Base-by-base conservation (phyloP, 2,888 invertebrate genomes). In the Morpho achilles region DNA sequence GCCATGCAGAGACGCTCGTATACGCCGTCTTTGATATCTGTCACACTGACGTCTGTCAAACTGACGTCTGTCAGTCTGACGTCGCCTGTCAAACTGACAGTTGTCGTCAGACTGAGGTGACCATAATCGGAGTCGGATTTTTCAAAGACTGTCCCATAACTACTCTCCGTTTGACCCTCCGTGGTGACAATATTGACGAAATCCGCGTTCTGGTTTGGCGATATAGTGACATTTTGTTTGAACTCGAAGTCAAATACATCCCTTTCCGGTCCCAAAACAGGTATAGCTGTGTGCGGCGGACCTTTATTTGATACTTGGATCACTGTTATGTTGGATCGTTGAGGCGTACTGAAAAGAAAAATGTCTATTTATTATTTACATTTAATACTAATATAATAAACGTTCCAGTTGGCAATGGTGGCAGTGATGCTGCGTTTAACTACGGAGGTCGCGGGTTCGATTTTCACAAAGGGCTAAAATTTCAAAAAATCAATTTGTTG, bases 251-350 rank as follows among this genome's bases (percentile, higher is more conserved):
- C 74, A 65, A 90, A 90, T 0, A 88, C 69, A 43, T 84, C 72
- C 0, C 77, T 77, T 51, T 84, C 84, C 0, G 77, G 70, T 0
- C 85, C 83, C 10, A 87, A 58, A 0, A 87, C 76, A 0, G 88
- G 88, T 32, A 88, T 89, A 0, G 89, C 89, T 0, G 89, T 87
- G 70, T 88, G 88, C 0, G 89, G 89, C 0, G 88, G 82, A 0
- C 74, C 81, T 42, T 85, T 87, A 47, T 92, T 92, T 0, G 92
- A 92, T 0, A 93, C 92, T 82, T 93, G 87, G n/a, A 93, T 93
- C 0, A 93, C 93, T 32, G 93, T 93, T 42, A 93, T 82, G 64
- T 93, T 93, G 0, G 91, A 81, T 0, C 80, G 66, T 59, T 73
- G 76, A 3, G 73, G 73, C 2, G 78, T 69, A 4, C 83, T 86